phyloP scores from a whole-genome alignment of 2,113 vertebrate genomes.

The Pelodiscus sinensis region DNA sequence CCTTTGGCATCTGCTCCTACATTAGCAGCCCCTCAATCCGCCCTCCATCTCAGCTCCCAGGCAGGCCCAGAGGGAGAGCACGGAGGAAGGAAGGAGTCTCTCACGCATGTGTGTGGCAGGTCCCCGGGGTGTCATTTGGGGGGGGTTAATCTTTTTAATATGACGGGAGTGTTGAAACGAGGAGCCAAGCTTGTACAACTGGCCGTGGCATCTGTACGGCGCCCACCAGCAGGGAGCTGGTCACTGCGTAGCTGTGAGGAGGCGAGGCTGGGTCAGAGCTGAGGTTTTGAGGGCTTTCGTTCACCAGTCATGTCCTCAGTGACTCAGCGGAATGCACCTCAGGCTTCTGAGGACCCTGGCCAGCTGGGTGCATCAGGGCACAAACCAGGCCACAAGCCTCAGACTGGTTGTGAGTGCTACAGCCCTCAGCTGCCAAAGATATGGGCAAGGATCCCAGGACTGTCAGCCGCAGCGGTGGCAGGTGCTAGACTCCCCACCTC shows the following conservation, averaged over 20 bases:
- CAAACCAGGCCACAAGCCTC: no score
- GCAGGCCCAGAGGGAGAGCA: background rate
- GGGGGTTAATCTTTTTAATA: background rate
- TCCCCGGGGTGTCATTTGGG: background rate
- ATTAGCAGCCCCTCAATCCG: background rate
- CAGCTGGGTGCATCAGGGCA: background rate
- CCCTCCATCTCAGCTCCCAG: background rate
- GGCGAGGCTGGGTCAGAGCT: background rate
- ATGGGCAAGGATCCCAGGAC: no score
- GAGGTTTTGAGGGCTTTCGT: background rate
- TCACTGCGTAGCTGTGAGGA: background rate
- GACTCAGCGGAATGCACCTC: background rate
- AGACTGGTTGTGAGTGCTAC: no score
- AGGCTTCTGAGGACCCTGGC: background rate
- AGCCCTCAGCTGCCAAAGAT: no score
- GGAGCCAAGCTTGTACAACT: constrained; percentile 8
- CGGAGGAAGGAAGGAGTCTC: constrained; percentile 27
- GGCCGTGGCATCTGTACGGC: constrained; percentile 1
- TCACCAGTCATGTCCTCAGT: background rate
- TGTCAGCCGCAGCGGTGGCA: no score
- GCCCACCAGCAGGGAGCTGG: constrained; percentile 5
- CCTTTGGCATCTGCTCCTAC: background rate
- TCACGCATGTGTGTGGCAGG: constrained; percentile 14
- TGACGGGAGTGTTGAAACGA: constrained; percentile 22
- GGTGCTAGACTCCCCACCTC: no score